Percentiles rank a stretch among this genome's conserved stretches.
These are phyloP conservation scores for Beroe ovata DNA, from an alignment of 37 sponge, comb jelly and placozoan genomes.

Conservation along the genomic window DNA sequence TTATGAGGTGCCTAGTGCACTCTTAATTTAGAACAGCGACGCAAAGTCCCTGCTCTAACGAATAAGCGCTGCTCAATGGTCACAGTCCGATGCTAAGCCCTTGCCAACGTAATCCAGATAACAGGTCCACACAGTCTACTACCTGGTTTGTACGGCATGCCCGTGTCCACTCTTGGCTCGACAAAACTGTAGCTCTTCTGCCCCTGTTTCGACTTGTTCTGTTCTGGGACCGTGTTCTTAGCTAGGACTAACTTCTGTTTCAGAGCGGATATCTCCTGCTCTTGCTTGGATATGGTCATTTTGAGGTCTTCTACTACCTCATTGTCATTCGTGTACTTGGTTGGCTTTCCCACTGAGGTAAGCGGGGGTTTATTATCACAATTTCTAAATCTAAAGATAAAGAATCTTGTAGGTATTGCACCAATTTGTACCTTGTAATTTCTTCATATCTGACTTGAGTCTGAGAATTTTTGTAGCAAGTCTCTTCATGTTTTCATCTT, in stretches of 20 bases:
- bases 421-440: slow-evolving; percentile 36
- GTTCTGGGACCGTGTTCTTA: background rate
- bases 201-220: background rate
- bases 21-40: too few species aligned
- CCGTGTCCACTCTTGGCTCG: slow-evolving; percentile 51
- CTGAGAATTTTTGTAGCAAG: slow-evolving; percentile 61
- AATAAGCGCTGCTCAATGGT: too few species aligned
- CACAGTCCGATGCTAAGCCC: too few species aligned
- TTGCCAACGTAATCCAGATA: too few species aligned
- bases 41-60: too few species aligned
- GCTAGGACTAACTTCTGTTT: slow-evolving; percentile 49
- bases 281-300: slow-evolving; percentile 23
- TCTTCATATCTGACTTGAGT: slow-evolving; percentile 65
- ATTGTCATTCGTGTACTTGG: slow-evolving; percentile 45
- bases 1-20: too few species aligned
- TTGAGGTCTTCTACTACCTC: slow-evolving; percentile 36
- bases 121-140: too few species aligned
- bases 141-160: slow-evolving; percentile 60
- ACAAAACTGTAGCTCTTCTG: slow-evolving; percentile 39
- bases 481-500: slow-evolving; percentile 63
- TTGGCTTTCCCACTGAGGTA: slow-evolving; percentile 48
- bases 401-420: too few species aligned
- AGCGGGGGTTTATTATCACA: too few species aligned
- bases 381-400: too few species aligned
- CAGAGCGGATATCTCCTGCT: slow-evolving; percentile 38